Evolutionary conservation across 2,113 vertebrate genomes (phyloP), one percentile per base, ranked within the genome.

Genomic region (Clinocottus analis): DNA sequence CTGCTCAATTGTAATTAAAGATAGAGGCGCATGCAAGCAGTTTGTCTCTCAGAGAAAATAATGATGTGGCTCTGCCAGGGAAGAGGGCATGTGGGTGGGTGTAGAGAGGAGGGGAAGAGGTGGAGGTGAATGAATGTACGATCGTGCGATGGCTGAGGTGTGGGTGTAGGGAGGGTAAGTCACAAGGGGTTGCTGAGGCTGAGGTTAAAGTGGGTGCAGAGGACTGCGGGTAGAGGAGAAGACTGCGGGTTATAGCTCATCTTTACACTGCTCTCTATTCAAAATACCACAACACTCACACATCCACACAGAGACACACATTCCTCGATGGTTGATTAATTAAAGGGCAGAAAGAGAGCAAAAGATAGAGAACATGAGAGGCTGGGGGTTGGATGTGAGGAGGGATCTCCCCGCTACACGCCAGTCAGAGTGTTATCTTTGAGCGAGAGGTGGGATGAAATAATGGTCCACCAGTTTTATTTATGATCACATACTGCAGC

Each of bases 1-100:
- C 79, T 82, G 78, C 73, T 78, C 65, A 71, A 86, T 90, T 89
- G 90, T 92, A 93, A 94, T 94, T 92, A 93, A 93, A 92, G 91
- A 91, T 91, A 90, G 84, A 87, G 69, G 33, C 11, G 13, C 68
- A 60, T 8, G 21, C 56, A n/a, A 74, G 80, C 79, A 61, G 75
- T 59, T 47, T 60, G 85, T 87, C 86, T 92, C 83, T 69, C 75
- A 55, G 71, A 90, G 86, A 92, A 93, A 90, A 91, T 91, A 89
- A 93, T 94, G 90, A 91, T 43, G 82, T 79, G 80, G 61, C 72
- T 78, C 67, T 79, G 77, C 62, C 67, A 79, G 37, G 43, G 75
- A 71, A 66, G 81, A 85, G 85, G 69, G 70, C 81, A 85, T 79
- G 86, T 79, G 67, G 62, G 87, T 78, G 82, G 68, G 67, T 69